Conservation (phyloP, 2,113 vertebrate species). For the Gavialis gangeticus region DNA sequence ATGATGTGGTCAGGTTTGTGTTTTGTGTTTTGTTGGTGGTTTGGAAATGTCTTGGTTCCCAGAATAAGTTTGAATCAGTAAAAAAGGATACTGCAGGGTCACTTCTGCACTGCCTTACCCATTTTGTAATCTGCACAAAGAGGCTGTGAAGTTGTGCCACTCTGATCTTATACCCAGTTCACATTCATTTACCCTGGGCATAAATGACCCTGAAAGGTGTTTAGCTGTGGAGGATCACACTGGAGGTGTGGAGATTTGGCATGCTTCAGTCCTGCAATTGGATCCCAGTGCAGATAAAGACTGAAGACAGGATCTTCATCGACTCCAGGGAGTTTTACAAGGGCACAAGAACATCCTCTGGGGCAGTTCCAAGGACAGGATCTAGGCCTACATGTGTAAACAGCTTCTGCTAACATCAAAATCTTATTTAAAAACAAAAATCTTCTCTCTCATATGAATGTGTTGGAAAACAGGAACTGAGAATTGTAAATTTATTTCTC, state of each 20-base stretch:
- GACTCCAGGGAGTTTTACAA: background rate
- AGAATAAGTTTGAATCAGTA: background rate
- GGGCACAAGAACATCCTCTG: background rate
- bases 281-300: background rate
- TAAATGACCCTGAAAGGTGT: background rate
- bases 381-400: background rate
- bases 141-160: background rate
- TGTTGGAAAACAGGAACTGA: too few relatives aligned
- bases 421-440: background rate
- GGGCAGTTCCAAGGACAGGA: background rate
- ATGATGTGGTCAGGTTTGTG: background rate
- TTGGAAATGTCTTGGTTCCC: background rate
- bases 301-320: background rate
- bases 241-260: background rate
- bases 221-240: background rate
- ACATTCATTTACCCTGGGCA: background rate
- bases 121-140: background rate
- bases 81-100: background rate
- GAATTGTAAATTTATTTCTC: too few relatives aligned
- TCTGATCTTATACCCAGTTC: background rate
- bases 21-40: background rate
- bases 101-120: background rate
- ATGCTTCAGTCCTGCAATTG: background rate
- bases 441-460: background rate
- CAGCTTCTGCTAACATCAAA: background rate